Conservation (phyloP, 2,113 vertebrate species). For the Cyprinodon tularosa region DNA sequence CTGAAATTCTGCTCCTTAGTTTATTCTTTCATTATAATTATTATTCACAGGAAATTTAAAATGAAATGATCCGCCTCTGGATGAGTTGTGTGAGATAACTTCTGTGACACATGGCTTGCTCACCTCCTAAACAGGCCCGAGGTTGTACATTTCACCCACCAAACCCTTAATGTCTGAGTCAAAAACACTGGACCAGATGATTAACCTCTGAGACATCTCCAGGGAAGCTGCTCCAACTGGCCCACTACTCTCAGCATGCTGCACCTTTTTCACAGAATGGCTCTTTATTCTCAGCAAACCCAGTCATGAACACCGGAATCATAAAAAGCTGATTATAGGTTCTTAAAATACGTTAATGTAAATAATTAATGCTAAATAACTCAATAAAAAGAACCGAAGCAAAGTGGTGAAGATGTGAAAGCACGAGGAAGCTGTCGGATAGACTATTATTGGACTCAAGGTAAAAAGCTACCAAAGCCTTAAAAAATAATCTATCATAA, state of each 20-base stretch:
- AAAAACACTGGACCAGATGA: constrained; percentile 59
- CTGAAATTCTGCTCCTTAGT: not conserved
- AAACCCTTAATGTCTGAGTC: constrained; percentile 58
- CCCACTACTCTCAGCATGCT: constrained; percentile 11
- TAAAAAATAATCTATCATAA: too few relatives aligned
- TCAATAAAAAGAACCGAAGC: too few relatives aligned
- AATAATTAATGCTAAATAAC: too few relatives aligned
- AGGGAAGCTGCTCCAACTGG: constrained; percentile 59
- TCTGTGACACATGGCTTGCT: constrained; percentile 18
- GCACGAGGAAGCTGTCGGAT: too few relatives aligned
- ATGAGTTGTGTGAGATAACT: constrained; percentile 9
- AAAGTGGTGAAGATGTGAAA: too few relatives aligned
- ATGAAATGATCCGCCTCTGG: not conserved
- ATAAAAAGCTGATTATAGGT: not conserved
- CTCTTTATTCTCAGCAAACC: constrained; percentile 7
- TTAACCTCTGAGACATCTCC: constrained; percentile 60
- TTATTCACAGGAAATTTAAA: not conserved
- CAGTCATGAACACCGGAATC: not conserved
- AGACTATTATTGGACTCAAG: too few relatives aligned
- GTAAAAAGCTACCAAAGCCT: too few relatives aligned
- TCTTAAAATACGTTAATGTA: not conserved
- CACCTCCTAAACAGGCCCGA: constrained; percentile 24
- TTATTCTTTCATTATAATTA: not conserved
- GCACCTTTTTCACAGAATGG: constrained; percentile 22
- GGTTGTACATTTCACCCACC: constrained; percentile 56